These are phyloP conservation scores for Gasteruption jaculator DNA, from an alignment of 2,888 invertebrate species.

Conservation along the genomic window DNA sequence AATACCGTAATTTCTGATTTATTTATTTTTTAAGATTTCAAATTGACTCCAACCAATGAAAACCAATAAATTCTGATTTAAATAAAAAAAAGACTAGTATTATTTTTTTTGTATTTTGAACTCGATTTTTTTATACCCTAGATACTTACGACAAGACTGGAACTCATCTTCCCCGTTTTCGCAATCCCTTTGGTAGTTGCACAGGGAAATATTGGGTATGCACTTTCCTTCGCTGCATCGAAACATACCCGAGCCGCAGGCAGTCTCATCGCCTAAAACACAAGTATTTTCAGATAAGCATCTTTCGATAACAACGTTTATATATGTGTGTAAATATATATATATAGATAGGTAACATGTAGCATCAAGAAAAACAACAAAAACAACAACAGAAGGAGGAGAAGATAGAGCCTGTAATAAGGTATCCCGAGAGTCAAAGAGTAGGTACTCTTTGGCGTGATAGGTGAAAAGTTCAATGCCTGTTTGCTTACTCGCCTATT, in stretches of 20 bases:
- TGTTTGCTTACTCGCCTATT: slow-evolving; percentile 21
- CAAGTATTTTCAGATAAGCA: too few relatives aligned
- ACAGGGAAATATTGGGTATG: slow-evolving; percentile 80
- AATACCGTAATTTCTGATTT: too few relatives aligned
- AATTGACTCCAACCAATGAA: too few relatives aligned
- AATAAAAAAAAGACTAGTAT: too few relatives aligned
- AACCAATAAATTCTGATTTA: too few relatives aligned
- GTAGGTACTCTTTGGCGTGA: slow-evolving; percentile 42
- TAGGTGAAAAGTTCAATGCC: slow-evolving; percentile 47
- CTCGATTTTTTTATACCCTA: too few relatives aligned
- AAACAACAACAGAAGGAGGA: too few relatives aligned
- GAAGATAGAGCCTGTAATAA: too few relatives aligned
- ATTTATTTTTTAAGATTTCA: too few relatives aligned
- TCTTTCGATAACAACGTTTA: slow-evolving; percentile 4
- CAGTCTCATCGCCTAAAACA: slow-evolving; percentile 34
- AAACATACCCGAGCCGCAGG: slow-evolving; percentile 73
- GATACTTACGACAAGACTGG: slow-evolving; percentile 83
- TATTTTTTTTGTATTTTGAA: too few relatives aligned
- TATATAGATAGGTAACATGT: too few relatives aligned
- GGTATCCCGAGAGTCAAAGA: slow-evolving; percentile 19
- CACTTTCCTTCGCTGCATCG: slow-evolving; percentile 82
- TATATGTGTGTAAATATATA: too few relatives aligned
- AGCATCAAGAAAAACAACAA: slow-evolving; percentile 6
- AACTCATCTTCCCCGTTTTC: slow-evolving; percentile 89
- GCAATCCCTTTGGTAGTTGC: slow-evolving; percentile 93